Evolutionary conservation across 2,888 invertebrate species (phyloP), one percentile per base, ranked within the genome.

Genomic region (Amphipyra tragopoginis): DNA sequence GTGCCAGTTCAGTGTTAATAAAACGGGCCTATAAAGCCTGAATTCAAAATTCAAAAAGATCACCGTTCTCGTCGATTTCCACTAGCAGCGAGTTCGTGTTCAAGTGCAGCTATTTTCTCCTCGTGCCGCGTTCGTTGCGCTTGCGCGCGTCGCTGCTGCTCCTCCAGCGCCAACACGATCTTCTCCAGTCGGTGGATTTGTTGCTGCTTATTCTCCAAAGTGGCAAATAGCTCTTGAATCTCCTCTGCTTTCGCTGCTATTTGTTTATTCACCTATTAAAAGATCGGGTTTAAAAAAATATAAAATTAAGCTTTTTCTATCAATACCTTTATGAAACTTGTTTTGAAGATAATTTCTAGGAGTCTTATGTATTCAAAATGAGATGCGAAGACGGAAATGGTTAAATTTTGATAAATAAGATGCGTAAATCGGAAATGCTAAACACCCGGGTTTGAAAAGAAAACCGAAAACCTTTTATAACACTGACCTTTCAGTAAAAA

Each of bases 61-160:
- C 36, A 92, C 93, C 92, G 85, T 84, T 94, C 93, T 64, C 88
- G 86, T 33, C 90, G 84, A 63, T 87, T 90, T n/a, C 87, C 88
- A 36, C 84, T 86, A 15, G 90, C 90, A 10, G 92, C 92, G n/a
- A 96, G 87, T 73, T 95, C 93, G 57, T 95, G 85, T 75, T 96
- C 96, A 0, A 96, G 88, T 48, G 95, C 92, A 0, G 96, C 96
- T 26, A 96, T 96, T 61, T 95, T 95, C 74, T 93, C 94, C 78
- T 96, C 96, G 62, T 95, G 91, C 0, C 96, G 91, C 38, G 95
- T 96, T 4, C 96, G 94, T 79, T 96, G 96, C 67, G 94, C 95
- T 77, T 96, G 96, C 6, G 95, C 93, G 11, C 95, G 92, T 39
- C 94, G 87, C 75, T 96, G 95, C 70, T 96, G 96, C 65, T 95